Base-by-base conservation (phyloP, 2,113 vertebrate species). In the Sinocyclocheilus grahami region DNA sequence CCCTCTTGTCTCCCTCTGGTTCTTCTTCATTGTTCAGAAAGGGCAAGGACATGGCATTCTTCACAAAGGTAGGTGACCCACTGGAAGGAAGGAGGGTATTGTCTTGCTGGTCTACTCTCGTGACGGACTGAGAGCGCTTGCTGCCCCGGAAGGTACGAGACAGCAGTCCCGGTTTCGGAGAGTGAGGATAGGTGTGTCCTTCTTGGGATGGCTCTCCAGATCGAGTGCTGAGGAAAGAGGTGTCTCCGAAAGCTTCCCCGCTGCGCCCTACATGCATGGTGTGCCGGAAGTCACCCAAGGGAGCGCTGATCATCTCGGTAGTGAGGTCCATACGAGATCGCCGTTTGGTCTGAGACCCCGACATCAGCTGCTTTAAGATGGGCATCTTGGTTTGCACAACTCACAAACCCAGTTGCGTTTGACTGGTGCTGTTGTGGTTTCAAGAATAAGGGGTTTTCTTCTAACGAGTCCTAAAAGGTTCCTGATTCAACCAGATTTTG, bases 261-360 rank as follows among this genome's bases (percentile, higher is more conserved):
- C 97, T 97, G 20, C 97, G 95, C 24, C 98, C 98, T 48, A 99
- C 98, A 0, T 99, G 98, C 98, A 99, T 99, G 86, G 98, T 99
- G 92, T 99, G 98, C 75, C 98, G 97, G 87, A 99, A 99, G 90
- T 99, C 98, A 0, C 98, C 98, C 86, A 99, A 91, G 0, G 98
- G 98, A 0, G 98, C 97, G 0, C 98, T 99, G 94, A 99, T 99
- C 98, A 99, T 99, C 93, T 99, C 98, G 0, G 97, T 93, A 1
- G 98, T 99, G 89, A 99, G 96, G 90, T 99, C 97, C 74, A 95
- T 94, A 4, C 97, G 95, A 0, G 97, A 97, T 46, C 98, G 97
- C 2, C 97, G 97, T 90, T 98, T 99, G 83, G 97, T 96, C 90
- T 97, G 96, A 0, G 97, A 96, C 87, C 96, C 94, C 16, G 96